A percentile compares a stretch with the other conserved stretches of the same genome.
phyloP scores from a whole-genome alignment of 2,888 invertebrate species.

The Stratiomys singularior region DNA sequence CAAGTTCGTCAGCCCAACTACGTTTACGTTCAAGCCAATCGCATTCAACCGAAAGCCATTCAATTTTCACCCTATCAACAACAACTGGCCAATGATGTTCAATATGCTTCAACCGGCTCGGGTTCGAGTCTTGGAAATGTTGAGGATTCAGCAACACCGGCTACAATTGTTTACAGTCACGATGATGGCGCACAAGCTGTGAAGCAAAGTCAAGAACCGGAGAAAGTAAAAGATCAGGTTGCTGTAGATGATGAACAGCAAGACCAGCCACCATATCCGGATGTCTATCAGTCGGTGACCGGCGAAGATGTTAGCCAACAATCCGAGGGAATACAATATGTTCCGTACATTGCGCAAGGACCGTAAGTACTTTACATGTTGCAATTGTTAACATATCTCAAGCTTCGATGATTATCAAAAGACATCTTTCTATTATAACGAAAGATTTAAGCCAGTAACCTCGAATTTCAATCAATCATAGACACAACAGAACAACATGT shows the following conservation, averaged over 20 bases:
- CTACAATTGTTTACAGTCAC: slow-evolving; percentile 3
- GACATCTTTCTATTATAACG: too few species aligned
- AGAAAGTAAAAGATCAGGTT: background rate
- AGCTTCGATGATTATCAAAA: too few species aligned
- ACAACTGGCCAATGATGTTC: slow-evolving; percentile 33
- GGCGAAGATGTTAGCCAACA: slow-evolving; percentile 15
- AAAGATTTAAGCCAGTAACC: background rate
- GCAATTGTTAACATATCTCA: too few species aligned
- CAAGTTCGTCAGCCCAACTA: slow-evolving; percentile 52
- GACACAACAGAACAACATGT: too few species aligned
- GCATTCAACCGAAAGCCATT: slow-evolving; percentile 52
- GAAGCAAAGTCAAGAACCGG: background rate
- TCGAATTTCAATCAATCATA: background rate
- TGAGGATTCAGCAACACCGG: background rate
- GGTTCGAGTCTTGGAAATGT: background rate
- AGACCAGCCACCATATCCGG: slow-evolving; percentile 46
- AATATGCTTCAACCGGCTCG: slow-evolving; percentile 27
- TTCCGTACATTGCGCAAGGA: slow-evolving; percentile 49
- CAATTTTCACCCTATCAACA: slow-evolving; percentile 47
- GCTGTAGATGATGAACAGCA: slow-evolving; percentile 46
- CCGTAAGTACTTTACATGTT: slow-evolving; percentile 53
- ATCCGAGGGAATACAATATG: slow-evolving; percentile 47
- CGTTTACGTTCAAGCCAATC: slow-evolving; percentile 51
- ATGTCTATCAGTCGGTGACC: slow-evolving; percentile 44
- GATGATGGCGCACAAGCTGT: background rate